Conservation (phyloP, 1,140 invertebrate species). For the Drosophila pallidifrons region DNA sequence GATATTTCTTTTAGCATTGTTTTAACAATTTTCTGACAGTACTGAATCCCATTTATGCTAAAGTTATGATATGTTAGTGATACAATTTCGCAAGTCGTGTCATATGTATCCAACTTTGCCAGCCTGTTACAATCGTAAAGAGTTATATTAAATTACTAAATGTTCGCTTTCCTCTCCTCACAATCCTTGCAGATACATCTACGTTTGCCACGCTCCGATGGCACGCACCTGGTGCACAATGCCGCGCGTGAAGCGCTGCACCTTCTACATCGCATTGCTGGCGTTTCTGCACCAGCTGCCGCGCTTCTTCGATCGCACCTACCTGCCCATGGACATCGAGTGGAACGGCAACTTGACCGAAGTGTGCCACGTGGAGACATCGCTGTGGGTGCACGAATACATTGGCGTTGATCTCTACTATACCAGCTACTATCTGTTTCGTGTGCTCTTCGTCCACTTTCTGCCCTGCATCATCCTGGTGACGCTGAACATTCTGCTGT, state of each 20-base stretch:
- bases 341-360: constrained; percentile 88
- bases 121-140: too few species aligned
- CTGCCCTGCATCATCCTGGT: constrained; percentile 95
- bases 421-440: constrained; percentile 92
- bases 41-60: too few species aligned
- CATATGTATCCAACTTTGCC: too few species aligned
- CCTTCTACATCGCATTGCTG: constrained; percentile 90
- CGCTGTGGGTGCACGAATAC: constrained; percentile 88
- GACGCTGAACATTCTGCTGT: constrained; percentile 94
- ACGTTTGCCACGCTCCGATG: constrained; percentile 94
- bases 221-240: constrained; percentile 95
- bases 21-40: too few species aligned
- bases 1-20: too few species aligned
- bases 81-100: too few species aligned
- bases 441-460: constrained; percentile 95
- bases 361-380: constrained; percentile 87
- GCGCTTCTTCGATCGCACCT: constrained; percentile 89
- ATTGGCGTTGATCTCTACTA: constrained; percentile 91
- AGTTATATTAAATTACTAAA: neutral
- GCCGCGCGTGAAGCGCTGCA: constrained; percentile 91
- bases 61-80: too few species aligned
- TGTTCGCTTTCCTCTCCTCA: neutral
- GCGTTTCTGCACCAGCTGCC: constrained; percentile 92
- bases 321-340: constrained; percentile 85
- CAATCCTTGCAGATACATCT: constrained; percentile 89